Evolutionary conservation across 2,888 invertebrate species (phyloP).

Genomic region (Hoplodrina blanda): DNA sequence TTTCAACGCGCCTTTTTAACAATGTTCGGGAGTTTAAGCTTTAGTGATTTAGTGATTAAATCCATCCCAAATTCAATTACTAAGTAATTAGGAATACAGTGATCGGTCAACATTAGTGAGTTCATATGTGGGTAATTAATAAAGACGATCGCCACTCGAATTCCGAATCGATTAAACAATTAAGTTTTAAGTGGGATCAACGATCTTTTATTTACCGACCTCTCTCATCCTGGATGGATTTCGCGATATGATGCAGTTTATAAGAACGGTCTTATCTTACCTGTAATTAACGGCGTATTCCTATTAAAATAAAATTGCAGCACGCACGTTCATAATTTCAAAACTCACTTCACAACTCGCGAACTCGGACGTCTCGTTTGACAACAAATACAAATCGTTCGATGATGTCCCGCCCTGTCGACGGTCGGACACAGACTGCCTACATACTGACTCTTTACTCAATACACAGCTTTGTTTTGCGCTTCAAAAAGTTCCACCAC

Average conservation of each 20-base stretch:
- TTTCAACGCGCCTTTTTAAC: slow-evolving; percentile 46
- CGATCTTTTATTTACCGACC: slow-evolving; percentile 78
- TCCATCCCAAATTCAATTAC: slow-evolving; percentile 8
- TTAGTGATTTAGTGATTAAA: slow-evolving; percentile 6
- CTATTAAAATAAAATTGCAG: slow-evolving; percentile 60
- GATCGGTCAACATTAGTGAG: slow-evolving; percentile 44
- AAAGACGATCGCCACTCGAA: slow-evolving; percentile 71
- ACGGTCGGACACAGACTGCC: slow-evolving; percentile 76
- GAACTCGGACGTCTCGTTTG: slow-evolving; percentile 65
- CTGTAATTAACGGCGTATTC: slow-evolving; percentile 53
- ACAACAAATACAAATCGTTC: slow-evolving; percentile 55
- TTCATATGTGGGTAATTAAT: slow-evolving; percentile 58
- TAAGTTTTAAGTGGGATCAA: slow-evolving; percentile 86
- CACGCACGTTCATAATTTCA: slow-evolving; percentile 72
- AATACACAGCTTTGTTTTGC: slow-evolving; percentile 65
- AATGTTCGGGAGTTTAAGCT: slow-evolving; percentile 13
- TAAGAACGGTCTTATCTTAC: slow-evolving; percentile 59
- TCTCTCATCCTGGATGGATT: slow-evolving; percentile 74
- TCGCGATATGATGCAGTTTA: slow-evolving; percentile 71
- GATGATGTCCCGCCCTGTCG: slow-evolving; percentile 65
- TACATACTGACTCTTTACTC: slow-evolving; percentile 65
- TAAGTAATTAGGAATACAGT: slow-evolving; percentile 24
- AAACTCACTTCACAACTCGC: slow-evolving; percentile 73
- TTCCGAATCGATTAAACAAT: slow-evolving; percentile 80
- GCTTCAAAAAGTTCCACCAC: slow-evolving; percentile 57